Conservation (phyloP, 1,140 invertebrate species). For the Rhagoletis pomonella region DNA sequence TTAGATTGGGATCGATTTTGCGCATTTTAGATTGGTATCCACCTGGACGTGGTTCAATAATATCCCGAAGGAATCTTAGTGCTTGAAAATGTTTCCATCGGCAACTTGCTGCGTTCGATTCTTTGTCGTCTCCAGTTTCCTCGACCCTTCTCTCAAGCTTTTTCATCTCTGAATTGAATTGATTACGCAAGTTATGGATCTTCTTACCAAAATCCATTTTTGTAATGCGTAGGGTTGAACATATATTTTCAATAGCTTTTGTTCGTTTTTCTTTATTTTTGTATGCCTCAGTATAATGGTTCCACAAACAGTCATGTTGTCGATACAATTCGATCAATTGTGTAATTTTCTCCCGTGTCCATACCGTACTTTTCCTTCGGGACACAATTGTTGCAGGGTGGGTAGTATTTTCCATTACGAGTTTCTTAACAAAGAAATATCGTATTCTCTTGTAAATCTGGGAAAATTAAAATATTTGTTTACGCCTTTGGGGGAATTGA, state of each 20-base stretch:
- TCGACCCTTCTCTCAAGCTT: slow-evolving; percentile 66
- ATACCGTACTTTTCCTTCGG: slow-evolving; percentile 62
- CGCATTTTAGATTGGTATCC: slow-evolving; percentile 22
- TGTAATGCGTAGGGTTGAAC: slow-evolving; percentile 61
- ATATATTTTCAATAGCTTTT: slow-evolving; percentile 67
- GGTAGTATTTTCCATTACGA: neutral
- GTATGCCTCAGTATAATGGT: slow-evolving; percentile 66
- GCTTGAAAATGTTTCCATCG: slow-evolving; percentile 70
- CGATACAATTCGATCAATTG: slow-evolving; percentile 69
- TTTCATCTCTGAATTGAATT: slow-evolving; percentile 71
- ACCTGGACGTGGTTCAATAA: slow-evolving; percentile 69
- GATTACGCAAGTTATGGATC: slow-evolving; percentile 71
- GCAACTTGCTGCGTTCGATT: slow-evolving; percentile 59
- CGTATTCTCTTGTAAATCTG: neutral
- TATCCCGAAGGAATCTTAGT: slow-evolving; percentile 64
- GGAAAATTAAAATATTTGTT: slow-evolving; percentile 15
- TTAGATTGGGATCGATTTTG: neutral
- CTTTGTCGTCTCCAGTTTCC: slow-evolving; percentile 60
- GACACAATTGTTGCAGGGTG: neutral
- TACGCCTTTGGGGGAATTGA: neutral
- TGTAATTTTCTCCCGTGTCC: slow-evolving; percentile 68
- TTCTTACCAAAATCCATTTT: slow-evolving; percentile 71
- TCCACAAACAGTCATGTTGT: slow-evolving; percentile 70
- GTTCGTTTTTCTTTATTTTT: slow-evolving; percentile 67
- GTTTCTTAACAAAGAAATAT: neutral